phyloP scores from a whole-genome alignment of 2,888 invertebrate species.

The Trissonchulus sp. region DNA sequence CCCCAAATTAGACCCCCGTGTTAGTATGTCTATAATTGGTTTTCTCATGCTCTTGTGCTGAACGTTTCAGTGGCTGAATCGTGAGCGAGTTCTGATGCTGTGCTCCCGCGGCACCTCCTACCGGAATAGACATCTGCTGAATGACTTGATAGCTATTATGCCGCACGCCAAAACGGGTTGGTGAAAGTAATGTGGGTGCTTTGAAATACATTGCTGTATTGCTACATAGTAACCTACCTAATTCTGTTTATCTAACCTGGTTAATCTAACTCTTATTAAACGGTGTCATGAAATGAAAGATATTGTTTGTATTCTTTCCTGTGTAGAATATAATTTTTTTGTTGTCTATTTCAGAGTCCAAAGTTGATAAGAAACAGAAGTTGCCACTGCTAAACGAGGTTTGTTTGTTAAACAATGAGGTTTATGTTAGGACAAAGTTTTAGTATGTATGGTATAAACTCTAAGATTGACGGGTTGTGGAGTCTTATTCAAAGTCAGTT shows the following conservation, averaged over 20 bases:
- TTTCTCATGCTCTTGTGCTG: background rate
- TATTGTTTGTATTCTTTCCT: no score
- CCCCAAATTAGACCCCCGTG: no score
- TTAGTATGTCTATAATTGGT: background rate
- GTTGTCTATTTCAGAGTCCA: conserved; percentile 52
- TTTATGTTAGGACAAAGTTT: no score
- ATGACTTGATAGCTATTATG: conserved; percentile 80
- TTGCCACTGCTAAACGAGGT: conserved; percentile 51
- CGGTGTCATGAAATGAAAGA: no score
- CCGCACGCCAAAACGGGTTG: conserved; percentile 73
- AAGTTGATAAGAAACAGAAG: conserved; percentile 57
- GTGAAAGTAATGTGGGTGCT: background rate
- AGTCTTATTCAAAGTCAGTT: no score
- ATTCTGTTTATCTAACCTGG: background rate
- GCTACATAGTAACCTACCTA: conserved; percentile 31
- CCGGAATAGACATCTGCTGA: conserved; percentile 89
- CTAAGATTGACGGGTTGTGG: no score
- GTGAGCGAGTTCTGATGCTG: conserved; percentile 83
- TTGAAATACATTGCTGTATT: conserved; percentile 29
- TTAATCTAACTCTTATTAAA: no score
- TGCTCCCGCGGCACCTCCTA: conserved; percentile 88
- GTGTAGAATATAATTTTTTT: background rate
- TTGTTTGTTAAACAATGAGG: no score
- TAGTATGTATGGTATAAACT: no score
- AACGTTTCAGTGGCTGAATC: conserved; percentile 87